A percentile compares a stretch with the other conserved stretches of the same genome.
Evolutionary conservation across 2,797 vertebrate species (phyloP).

Genomic region (Esox masquinongy): DNA sequence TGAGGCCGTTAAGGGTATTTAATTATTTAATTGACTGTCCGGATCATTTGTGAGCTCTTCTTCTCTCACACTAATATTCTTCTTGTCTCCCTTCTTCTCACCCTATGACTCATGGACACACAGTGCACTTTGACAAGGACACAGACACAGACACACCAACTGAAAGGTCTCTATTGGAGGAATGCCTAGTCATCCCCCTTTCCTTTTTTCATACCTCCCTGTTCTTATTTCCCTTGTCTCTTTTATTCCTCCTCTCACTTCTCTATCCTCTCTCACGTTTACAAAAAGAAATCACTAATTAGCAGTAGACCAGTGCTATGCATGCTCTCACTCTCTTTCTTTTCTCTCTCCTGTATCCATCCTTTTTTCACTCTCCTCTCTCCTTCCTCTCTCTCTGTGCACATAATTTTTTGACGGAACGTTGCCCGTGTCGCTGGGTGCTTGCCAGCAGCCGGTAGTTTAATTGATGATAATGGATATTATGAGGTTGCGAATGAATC

Average conservation of each 20-base stretch:
- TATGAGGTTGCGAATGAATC: constrained; percentile 36
- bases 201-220: not conserved
- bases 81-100: not conserved
- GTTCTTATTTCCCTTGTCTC: not conserved
- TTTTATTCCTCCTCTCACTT: not conserved
- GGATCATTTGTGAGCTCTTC: not conserved
- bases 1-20: constrained; percentile 69
- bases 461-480: constrained; percentile 40
- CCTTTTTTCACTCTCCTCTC: not conserved
- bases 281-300: too few relatives aligned
- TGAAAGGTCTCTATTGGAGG: not conserved
- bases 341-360: not conserved
- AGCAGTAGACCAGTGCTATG: too few relatives aligned
- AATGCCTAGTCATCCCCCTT: not conserved
- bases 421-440: not conserved
- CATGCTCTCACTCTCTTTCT: too few relatives aligned
- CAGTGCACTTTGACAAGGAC: not conserved
- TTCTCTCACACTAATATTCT: not conserved
- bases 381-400: not conserved
- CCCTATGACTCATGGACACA: not conserved
- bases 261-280: not conserved
- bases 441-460: constrained; percentile 10
- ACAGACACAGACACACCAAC: not conserved
- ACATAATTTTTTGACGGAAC: constrained; percentile 42
- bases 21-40: constrained; percentile 72